Conservation (phyloP, 2,113 vertebrate genomes). For the Numenius arquata region DNA sequence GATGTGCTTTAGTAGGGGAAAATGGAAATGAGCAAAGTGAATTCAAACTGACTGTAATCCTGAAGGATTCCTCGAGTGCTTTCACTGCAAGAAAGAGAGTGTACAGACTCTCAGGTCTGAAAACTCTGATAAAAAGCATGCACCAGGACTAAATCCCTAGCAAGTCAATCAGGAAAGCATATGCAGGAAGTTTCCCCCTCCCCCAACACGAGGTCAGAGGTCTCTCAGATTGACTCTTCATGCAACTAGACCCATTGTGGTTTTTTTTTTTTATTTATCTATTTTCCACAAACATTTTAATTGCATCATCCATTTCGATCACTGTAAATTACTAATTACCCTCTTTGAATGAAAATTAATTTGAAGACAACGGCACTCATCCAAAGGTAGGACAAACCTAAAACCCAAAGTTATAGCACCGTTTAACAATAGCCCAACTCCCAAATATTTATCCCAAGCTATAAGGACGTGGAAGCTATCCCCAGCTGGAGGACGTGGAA, state of each 20-base stretch:
- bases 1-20: not conserved
- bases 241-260: not conserved
- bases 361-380: not conserved
- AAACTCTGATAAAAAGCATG: not conserved
- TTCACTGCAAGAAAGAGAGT: not conserved
- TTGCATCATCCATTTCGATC: not conserved
- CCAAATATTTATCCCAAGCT: not conserved
- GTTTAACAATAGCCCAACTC: not conserved
- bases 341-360: not conserved
- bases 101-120: not conserved
- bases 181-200: not conserved
- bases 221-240: not conserved
- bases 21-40: not conserved
- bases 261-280: not conserved
- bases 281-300: not conserved
- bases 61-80: not conserved
- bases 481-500: not conserved
- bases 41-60: not conserved
- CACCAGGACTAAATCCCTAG: not conserved
- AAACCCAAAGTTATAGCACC: accelerated
- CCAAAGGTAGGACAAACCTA: not conserved
- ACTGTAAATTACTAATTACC: not conserved
- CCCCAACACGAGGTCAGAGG: not conserved
- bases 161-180: not conserved
- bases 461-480: not conserved